Conservation (phyloP, 1,140 invertebrate genomes). For the Palaemon carinicauda region DNA sequence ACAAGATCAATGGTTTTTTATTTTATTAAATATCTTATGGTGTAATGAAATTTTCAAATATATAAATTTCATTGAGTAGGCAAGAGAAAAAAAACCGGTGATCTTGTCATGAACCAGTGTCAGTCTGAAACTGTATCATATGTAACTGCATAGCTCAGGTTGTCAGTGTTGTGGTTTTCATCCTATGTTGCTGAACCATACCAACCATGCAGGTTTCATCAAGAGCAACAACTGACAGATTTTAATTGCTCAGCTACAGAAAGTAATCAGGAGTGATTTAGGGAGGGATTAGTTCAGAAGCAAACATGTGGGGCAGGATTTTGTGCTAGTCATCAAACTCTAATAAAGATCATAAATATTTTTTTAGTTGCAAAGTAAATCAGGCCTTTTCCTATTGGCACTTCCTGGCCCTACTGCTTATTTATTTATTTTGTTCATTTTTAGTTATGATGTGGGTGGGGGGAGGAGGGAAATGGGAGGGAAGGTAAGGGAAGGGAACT, state of each 20-base stretch:
- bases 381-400: not conserved
- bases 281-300: not conserved
- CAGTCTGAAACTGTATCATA: constrained; percentile 48
- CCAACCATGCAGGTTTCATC: constrained; percentile 20
- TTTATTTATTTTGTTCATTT: not conserved
- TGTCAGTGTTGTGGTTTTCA: constrained; percentile 52
- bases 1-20: constrained; percentile 30
- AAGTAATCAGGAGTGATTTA: constrained; percentile 23
- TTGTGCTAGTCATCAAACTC: constrained; percentile 41
- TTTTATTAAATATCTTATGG: too few relatives aligned
- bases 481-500: constrained; percentile 17
- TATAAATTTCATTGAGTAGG: not conserved
- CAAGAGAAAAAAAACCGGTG: constrained; percentile 29
- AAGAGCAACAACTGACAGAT: constrained; percentile 36
- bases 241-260: constrained; percentile 37
- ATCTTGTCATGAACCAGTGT: constrained; percentile 50
- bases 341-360: too few relatives aligned
- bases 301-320: constrained; percentile 25
- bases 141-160: constrained; percentile 51
- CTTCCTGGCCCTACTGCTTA: constrained; percentile 20
- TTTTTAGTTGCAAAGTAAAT: too few relatives aligned
- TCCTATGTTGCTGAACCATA: constrained; percentile 35
- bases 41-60: not conserved
- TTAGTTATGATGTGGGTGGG: not conserved
- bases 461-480: not conserved